A percentile compares a stretch with the other conserved stretches of the same genome.
phyloP scores from a whole-genome alignment of 2,888 invertebrate genomes.

The Ceriagrion tenellum region DNA sequence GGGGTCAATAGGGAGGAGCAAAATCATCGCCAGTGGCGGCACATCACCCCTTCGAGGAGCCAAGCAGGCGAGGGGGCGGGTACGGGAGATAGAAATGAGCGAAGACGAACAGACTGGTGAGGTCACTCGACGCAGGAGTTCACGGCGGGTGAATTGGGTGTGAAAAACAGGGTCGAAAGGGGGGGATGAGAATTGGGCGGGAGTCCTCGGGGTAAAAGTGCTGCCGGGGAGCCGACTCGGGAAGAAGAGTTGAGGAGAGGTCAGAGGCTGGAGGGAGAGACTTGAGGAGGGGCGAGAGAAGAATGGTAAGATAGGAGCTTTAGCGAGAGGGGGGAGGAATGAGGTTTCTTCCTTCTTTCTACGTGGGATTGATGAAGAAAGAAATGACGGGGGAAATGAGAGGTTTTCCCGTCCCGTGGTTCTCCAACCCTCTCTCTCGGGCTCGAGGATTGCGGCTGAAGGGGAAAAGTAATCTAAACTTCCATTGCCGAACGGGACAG shows the following conservation, averaged over 20 bases:
- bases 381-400: constrained; percentile 36
- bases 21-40: constrained; percentile 5
- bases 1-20: background rate
- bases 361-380: constrained; percentile 21
- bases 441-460: constrained; percentile 1
- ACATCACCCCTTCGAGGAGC: background rate
- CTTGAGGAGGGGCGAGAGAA: background rate
- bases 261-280: too few relatives aligned
- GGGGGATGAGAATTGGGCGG: background rate
- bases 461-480: constrained; percentile 31
- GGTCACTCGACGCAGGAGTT: background rate
- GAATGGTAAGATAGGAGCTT: background rate
- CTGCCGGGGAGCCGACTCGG: background rate
- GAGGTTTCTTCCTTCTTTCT: background rate
- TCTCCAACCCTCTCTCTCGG: background rate
- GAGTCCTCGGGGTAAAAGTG: background rate
- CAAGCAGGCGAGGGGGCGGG: background rate
- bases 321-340: background rate
- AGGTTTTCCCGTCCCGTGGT: constrained; percentile 2
- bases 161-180: background rate
- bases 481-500: constrained; percentile 16
- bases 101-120: constrained; percentile 15
- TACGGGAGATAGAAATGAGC: background rate
- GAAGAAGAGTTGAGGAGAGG: background rate
- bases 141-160: constrained; percentile 32